Evolutionary conservation across 2,113 vertebrate species (phyloP).

Genomic region (Ursus arctos): DNA sequence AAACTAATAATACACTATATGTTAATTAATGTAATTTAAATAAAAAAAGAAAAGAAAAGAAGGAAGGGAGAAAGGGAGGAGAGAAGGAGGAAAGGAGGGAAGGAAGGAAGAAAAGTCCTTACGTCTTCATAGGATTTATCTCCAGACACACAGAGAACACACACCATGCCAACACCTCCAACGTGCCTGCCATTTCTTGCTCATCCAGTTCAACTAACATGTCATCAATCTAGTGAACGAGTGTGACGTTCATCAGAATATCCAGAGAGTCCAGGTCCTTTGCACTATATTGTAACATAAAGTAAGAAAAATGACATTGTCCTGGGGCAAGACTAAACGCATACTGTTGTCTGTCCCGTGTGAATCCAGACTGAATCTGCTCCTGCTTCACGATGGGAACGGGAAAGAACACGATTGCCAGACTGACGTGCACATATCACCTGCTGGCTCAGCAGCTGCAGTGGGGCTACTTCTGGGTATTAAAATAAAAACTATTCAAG

Average conservation of each 20-base stretch:
- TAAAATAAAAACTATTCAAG: constrained; percentile 21
- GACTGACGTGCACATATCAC: background rate
- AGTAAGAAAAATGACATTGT: background rate
- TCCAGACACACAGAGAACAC: background rate
- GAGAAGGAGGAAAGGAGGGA: no score
- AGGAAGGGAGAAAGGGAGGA: background rate
- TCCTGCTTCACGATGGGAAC: background rate
- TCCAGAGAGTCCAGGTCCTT: background rate
- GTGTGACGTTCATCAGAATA: background rate
- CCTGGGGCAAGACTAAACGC: background rate
- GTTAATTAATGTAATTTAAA: no score
- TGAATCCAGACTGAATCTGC: background rate
- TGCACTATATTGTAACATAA: background rate
- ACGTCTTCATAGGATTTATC: background rate
- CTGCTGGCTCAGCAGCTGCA: background rate
- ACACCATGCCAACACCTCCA: background rate
- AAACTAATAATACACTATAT: no score
- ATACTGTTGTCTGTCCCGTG: background rate
- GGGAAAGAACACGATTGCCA: background rate
- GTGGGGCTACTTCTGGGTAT: background rate
- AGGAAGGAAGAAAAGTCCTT: background rate
- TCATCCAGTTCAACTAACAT: background rate
- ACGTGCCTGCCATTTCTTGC: background rate
- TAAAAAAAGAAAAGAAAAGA: no score
- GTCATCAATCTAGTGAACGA: background rate